Percentiles rank a stretch among this genome's conserved stretches.
Evolutionary conservation across 2,797 vertebrate genomes (phyloP).

Genomic region (Phylloscopus collybita): DNA sequence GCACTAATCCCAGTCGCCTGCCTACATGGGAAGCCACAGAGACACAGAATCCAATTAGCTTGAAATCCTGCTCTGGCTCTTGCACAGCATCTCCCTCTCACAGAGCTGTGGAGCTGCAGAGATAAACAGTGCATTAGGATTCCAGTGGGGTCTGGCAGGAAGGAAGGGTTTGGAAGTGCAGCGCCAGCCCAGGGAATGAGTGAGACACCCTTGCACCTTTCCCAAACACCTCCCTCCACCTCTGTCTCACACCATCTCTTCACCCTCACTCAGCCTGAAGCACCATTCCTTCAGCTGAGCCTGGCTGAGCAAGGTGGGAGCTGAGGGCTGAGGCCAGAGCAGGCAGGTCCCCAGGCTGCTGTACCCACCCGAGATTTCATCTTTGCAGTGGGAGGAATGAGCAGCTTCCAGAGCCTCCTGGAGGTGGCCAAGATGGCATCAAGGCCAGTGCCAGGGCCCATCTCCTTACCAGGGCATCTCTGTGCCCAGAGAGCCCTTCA

Average conservation of each 20-base stretch:
- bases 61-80: slow-evolving; percentile 58
- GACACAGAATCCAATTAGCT: slow-evolving; percentile 74
- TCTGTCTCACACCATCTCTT: background rate
- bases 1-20: slow-evolving; percentile 32
- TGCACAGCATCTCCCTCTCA: slow-evolving; percentile 46
- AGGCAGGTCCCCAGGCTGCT: background rate
- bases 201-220: background rate
- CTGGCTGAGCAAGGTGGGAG: background rate
- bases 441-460: background rate
- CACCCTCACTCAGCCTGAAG: background rate
- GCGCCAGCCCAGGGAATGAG: background rate
- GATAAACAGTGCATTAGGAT: slow-evolving; percentile 75
- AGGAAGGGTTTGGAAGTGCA: background rate
- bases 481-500: background rate
- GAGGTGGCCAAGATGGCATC: background rate
- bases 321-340: background rate
- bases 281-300: background rate
- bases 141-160: slow-evolving; percentile 59
- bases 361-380: background rate
- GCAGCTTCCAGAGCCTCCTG: background rate
- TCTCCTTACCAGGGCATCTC: background rate
- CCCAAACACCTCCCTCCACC: background rate
- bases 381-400: background rate
- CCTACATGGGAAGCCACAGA: slow-evolving; percentile 27
- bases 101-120: slow-evolving; percentile 64